These are phyloP conservation scores for Apoda limacodes DNA, from an alignment of 2,888 invertebrate genomes.

Conservation along the genomic window DNA sequence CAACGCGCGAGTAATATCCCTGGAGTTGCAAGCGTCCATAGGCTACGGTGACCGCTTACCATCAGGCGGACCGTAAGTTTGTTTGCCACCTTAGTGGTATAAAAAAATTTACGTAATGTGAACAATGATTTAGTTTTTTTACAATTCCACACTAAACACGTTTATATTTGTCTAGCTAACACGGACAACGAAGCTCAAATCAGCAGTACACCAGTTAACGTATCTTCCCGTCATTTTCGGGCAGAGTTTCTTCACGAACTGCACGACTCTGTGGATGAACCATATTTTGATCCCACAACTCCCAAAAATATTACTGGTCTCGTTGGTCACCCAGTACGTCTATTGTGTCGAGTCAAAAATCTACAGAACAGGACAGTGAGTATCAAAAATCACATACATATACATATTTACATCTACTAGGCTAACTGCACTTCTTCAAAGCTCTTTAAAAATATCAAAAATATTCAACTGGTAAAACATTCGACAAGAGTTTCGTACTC, in stretches of 20 bases:
- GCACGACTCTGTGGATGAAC: slow-evolving; percentile 65
- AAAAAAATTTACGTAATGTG: too few species aligned
- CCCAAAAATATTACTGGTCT: slow-evolving; percentile 86
- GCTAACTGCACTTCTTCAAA: not conserved
- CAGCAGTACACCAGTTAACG: slow-evolving; percentile 58
- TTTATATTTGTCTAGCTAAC: slow-evolving; percentile 63
- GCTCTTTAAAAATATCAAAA: slow-evolving; percentile 2
- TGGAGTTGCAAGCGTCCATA: too few species aligned
- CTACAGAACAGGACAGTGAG: slow-evolving; percentile 89
- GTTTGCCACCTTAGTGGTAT: too few species aligned
- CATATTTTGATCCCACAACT: slow-evolving; percentile 83
- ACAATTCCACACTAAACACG: too few species aligned
- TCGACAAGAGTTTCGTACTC: too few species aligned
- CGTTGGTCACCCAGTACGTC: slow-evolving; percentile 84
- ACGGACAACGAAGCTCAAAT: slow-evolving; percentile 70
- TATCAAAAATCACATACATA: too few species aligned
- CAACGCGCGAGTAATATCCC: too few species aligned
- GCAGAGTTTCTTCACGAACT: slow-evolving; percentile 59
- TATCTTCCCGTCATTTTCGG: slow-evolving; percentile 52
- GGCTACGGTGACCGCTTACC: too few species aligned
- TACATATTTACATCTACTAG: slow-evolving; percentile 1
- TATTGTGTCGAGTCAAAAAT: slow-evolving; percentile 88
- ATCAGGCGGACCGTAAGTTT: too few species aligned
- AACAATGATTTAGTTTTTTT: too few species aligned
- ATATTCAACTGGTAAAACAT: not conserved